Conservation (phyloP, 2,113 vertebrate species). For the Nothoprocta perdicaria region DNA sequence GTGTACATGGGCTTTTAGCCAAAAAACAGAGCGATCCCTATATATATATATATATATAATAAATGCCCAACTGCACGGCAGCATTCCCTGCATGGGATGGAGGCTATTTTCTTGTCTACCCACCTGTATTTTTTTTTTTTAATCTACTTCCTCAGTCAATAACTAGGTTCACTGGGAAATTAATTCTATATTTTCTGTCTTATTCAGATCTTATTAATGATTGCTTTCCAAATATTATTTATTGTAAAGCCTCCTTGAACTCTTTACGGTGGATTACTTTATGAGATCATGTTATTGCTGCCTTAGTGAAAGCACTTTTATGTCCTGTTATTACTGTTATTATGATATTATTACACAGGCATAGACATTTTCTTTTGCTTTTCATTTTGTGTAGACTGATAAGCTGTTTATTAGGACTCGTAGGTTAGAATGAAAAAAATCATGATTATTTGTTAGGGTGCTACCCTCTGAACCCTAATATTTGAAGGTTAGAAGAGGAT, state of each 20-base stretch:
- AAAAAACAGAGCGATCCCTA: not conserved
- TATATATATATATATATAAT: not conserved
- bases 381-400: not conserved
- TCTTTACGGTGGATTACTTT: not conserved
- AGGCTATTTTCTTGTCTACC: not conserved
- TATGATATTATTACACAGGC: not conserved
- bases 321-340: not conserved
- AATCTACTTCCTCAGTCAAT: not conserved
- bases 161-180: not conserved
- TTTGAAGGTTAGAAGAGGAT: not conserved
- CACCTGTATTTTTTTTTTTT: not conserved
- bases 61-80: not conserved
- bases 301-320: not conserved
- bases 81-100: fast-evolving
- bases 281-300: not conserved
- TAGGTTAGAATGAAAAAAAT: not conserved
- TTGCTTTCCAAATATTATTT: not conserved
- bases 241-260: not conserved
- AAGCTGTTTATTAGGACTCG: not conserved
- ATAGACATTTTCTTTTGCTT: not conserved
- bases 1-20: not conserved
- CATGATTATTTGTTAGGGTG: not conserved
- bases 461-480: not conserved
- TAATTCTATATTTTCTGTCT: not conserved
- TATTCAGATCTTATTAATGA: not conserved